Conservation (phyloP, 1,140 invertebrate genomes). For the Drosophila azteca region DNA sequence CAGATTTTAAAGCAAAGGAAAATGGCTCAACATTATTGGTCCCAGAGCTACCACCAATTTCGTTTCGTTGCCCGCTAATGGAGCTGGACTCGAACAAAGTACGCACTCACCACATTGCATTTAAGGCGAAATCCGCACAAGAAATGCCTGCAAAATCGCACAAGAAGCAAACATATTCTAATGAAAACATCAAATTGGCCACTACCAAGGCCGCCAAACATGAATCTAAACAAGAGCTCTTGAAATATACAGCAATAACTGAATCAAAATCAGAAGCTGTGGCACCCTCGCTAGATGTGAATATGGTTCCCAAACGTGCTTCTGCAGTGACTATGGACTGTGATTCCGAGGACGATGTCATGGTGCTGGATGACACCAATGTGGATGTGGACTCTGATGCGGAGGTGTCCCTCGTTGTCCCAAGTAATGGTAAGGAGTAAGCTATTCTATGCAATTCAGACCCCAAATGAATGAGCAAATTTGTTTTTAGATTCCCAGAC, state of each 20-base stretch:
- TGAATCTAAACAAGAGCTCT: background rate
- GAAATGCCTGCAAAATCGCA: no score
- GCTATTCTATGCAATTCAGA: background rate
- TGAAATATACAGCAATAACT: background rate
- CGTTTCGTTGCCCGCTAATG: no score
- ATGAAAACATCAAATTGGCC: constrained; percentile 17
- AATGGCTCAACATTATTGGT: no score
- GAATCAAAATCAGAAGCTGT: background rate
- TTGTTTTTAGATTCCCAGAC: background rate
- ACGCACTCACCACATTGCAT: no score
- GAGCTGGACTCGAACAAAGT: no score
- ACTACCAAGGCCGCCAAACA: background rate
- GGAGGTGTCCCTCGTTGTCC: constrained; percentile 15
- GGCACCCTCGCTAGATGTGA: background rate
- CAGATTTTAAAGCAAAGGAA: no score
- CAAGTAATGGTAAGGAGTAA: background rate
- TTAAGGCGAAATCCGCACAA: no score
- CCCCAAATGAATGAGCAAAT: background rate
- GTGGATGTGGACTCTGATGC: constrained; percentile 46
- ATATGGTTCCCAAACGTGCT: background rate
- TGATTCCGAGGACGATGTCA: constrained; percentile 64
- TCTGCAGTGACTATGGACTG: constrained; percentile 27
- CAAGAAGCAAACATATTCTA: no score
- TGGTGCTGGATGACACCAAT: constrained; percentile 62
- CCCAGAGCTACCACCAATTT: no score